Evolutionary conservation across 2,797 vertebrate species (phyloP), one percentile per base, ranked within the genome.

Genomic region (Xyrichtys novacula): DNA sequence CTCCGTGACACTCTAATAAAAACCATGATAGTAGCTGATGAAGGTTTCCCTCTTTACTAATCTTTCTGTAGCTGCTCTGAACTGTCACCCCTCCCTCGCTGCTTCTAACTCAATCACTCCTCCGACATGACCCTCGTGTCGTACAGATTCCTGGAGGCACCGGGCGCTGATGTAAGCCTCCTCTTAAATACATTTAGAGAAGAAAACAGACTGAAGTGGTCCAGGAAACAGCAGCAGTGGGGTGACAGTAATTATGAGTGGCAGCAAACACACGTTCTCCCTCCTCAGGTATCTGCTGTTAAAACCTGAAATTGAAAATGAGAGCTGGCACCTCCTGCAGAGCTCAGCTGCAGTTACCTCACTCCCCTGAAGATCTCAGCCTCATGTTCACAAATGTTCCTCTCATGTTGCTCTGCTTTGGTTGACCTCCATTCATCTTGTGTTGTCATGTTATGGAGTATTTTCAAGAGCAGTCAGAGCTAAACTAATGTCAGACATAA

Each of bases 181-280:
- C 39, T 66, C 76, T 81, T 75, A 80, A 90, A 87, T 56, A 55
- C 67, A 70, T 90, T 84, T 56, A 85, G 70, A 50, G 52, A 22
- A 59, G 72, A 83, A 84, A 89, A 84, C 73, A 78, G 74, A 77
- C 36, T 12, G 16, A 78, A 76, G 78, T 52, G 71, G 62, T 74
- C 64, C 70, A 85, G 83, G 82, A 88, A 88, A 85, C 52, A 17
- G 80, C 58, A 65, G 74, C 25, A 3, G 46, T 6, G 57, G 54
- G 67, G 80, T 59, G 74, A 88, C 62, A 8, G 60, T 90, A 84
- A 93, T 88, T 71, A 80, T 76, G 88, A 91, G 85, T 83, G 89
- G 77, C 91, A 92, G 63, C n/a, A 22, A 84, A 88, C 80, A 90
- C 82, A 76, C 86, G 88, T 72, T 72, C 80, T 52, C 68, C 72